These are phyloP conservation scores for Tarsius wallacei DNA, from an alignment of 2,797 vertebrate genomes.

Conservation along the genomic window DNA sequence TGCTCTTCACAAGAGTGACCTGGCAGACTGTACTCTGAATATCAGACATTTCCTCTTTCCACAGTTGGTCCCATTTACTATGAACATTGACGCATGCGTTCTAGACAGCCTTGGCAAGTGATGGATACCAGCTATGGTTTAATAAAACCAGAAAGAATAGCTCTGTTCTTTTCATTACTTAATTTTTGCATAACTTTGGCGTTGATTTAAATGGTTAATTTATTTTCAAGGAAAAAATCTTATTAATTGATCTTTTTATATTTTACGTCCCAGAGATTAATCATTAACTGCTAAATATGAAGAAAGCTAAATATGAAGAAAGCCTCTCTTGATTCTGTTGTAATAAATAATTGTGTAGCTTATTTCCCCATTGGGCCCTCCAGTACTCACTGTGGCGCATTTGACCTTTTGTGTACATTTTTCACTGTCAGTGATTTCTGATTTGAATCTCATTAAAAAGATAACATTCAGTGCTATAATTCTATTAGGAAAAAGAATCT, in stretches of 20 bases:
- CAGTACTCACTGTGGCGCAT: neutral
- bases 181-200: neutral
- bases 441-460: neutral
- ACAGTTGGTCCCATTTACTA: neutral
- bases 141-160: neutral
- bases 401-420: conserved; percentile 51
- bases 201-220: conserved; percentile 14
- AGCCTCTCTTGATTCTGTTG: neutral
- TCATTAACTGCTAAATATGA: conserved; percentile 9
- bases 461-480: neutral
- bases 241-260: neutral
- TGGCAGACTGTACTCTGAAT: neutral
- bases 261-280: neutral
- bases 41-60: neutral
- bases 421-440: conserved; percentile 47
- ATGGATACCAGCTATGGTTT: neutral
- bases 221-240: conserved; percentile 48
- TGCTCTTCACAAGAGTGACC: neutral
- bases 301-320: neutral
- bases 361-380: neutral
- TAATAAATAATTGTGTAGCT: neutral
- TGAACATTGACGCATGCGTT: conserved; percentile 28
- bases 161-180: neutral
- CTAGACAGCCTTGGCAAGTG: neutral
- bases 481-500: neutral